Conservation (phyloP, 53 echinoderm and acorn worm genomes). For the Apostichopus leukothele region DNA sequence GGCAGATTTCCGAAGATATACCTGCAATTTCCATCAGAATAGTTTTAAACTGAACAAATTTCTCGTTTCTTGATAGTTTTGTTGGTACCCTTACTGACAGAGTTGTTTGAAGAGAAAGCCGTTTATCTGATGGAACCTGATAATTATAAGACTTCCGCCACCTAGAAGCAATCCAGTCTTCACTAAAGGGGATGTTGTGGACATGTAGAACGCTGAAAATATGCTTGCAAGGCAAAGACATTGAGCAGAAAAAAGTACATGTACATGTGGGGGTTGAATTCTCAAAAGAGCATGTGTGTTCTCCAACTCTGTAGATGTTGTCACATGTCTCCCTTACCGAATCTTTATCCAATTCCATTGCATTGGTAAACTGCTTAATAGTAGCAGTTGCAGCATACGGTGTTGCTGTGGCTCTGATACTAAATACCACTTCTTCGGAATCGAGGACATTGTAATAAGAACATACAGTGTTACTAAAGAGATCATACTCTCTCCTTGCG, state of each 20-base stretch:
- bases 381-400: constrained; percentile 5
- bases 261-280: neutral
- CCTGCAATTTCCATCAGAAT: no score
- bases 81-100: no score
- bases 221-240: constrained; percentile 14
- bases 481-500: neutral
- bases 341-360: neutral
- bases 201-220: neutral
- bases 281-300: neutral
- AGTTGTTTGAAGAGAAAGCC: no score
- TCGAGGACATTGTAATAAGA: constrained; percentile 1
- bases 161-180: neutral
- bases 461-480: neutral
- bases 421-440: neutral
- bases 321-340: neutral
- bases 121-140: no score
- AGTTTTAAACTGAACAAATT: no score
- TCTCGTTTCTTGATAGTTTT: neutral
- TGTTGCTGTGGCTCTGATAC: neutral
- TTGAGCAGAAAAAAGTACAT: constrained; percentile 7
- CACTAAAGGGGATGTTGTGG: neutral
- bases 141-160: neutral
- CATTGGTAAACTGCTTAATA: neutral
- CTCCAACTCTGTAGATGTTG: neutral
- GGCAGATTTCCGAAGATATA: no score